phyloP scores from a whole-genome alignment of 2,113 vertebrate genomes.

The Eupsittula cactorum region DNA sequence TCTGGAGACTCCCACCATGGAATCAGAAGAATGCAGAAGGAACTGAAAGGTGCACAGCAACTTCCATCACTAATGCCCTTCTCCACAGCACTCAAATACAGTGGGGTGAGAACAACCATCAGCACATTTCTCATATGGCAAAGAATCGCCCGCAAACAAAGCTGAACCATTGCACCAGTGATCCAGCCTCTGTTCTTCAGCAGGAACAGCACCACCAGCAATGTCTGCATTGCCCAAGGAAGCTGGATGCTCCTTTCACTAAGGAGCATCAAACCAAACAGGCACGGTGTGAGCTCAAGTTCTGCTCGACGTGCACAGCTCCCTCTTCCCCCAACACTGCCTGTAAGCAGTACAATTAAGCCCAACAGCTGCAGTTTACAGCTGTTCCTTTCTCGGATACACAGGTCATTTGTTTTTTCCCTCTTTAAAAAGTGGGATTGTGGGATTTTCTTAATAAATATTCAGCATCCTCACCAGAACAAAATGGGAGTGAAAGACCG shows the following conservation, averaged over 20 bases:
- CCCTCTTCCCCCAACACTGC: neutral
- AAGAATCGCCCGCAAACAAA: conserved; percentile 10
- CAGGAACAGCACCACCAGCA: neutral
- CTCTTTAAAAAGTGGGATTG: conserved; percentile 31
- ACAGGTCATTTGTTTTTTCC: neutral
- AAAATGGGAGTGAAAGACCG: conserved; percentile 39
- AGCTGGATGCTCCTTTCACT: neutral
- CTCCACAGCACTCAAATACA: neutral
- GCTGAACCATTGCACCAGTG: neutral
- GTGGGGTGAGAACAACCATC: neutral
- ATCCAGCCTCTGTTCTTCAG: neutral
- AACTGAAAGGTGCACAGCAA: neutral
- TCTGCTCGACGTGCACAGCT: fast-evolving
- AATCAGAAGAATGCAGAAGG: neutral
- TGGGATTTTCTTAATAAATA: conserved; percentile 64
- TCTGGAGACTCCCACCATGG: conserved; percentile 31
- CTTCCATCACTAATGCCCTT: neutral
- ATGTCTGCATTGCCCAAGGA: neutral
- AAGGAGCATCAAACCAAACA: neutral
- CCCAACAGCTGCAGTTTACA: conserved; percentile 15
- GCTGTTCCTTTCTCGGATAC: neutral
- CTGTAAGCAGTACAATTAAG: neutral
- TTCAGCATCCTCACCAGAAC: conserved; percentile 44
- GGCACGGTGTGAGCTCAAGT: neutral
- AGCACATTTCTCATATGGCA: fast-evolving